Base-by-base conservation (phyloP, 2,113 vertebrate genomes). In the Proterorhinus semilunaris region DNA sequence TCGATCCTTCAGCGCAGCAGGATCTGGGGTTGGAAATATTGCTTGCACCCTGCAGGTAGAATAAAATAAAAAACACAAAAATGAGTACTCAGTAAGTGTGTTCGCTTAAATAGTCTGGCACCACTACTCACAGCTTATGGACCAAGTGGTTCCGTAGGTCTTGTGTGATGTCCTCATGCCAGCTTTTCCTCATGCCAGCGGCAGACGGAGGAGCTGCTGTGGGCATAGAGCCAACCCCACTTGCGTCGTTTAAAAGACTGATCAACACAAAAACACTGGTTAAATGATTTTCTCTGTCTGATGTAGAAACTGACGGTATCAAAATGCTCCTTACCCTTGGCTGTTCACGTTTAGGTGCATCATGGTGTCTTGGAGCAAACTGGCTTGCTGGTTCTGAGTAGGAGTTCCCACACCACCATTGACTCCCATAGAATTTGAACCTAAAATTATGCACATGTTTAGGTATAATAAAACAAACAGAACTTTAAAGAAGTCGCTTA, bases 11-110 rank as follows among this genome's bases (percentile, higher is more conserved):
- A 99, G 91, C 36, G 97, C 97, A 57, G 97, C 96, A 45, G 97
- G 97, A 88, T 99, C 97, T 55, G 96, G 97, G 72, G 97, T 98
- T 11, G 97, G 97, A 90, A 99, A 98, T 92, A 99, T 98, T 90
- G 97, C 97, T 93, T 98, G 97, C 68, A 99, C 97, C 45, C 97
- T 99, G 81, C 61, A 51, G 69, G 69, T 16, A 17, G 46, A 36
- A 43, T 50, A 36, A 11, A 75, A 59, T 65, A 1, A 64, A 68
- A 49, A 44, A 12, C 2, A 71, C 6, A 74, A n/a, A 6, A 16
- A 15, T 3, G 43, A 15, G 6, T 61, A 15, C 11, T 61, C 49
- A 11, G 9, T 4, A 16, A 15, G 2, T 43, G n/a, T 61, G 7
- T 55, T 44, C 8, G 11, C 8, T 44, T 7, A 44, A 61, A 44